Conservation (phyloP, 2,113 vertebrate genomes). For the Platichthys stellatus region DNA sequence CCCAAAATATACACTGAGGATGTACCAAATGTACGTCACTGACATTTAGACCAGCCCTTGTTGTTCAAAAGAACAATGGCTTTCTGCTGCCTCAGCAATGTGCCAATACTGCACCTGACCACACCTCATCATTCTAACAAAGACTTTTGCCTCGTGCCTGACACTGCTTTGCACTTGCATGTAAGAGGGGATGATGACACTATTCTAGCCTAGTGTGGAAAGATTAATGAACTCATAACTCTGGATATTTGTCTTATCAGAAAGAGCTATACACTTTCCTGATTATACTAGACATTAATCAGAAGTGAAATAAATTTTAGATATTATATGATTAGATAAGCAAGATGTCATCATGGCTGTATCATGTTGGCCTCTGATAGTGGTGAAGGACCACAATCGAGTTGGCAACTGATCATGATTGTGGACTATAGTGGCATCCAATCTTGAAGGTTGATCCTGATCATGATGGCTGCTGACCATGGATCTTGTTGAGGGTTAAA, state of each 20-base stretch:
- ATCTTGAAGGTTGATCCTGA: too few species aligned
- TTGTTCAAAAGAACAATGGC: background rate
- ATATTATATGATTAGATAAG: too few species aligned
- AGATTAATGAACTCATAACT: background rate
- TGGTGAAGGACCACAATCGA: too few species aligned
- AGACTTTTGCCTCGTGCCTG: too few species aligned
- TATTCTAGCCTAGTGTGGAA: background rate
- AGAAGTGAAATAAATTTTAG: background rate
- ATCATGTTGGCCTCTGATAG: too few species aligned
- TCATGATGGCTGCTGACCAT: too few species aligned
- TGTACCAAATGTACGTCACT: background rate
- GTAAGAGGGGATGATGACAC: background rate
- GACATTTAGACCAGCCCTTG: background rate
- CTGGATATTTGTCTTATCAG: background rate
- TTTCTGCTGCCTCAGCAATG: background rate
- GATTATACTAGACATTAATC: background rate
- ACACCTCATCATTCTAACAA: background rate
- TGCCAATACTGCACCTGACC: background rate
- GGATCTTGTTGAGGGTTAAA: too few species aligned
- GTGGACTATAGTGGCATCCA: too few species aligned
- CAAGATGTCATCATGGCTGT: too few species aligned
- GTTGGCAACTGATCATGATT: too few species aligned
- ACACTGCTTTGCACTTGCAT: background rate
- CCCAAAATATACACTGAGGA: too few species aligned
- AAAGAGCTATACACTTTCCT: background rate